These are phyloP conservation scores for Anser cygnoides DNA, from an alignment of 2,113 vertebrate species.

Conservation along the genomic window DNA sequence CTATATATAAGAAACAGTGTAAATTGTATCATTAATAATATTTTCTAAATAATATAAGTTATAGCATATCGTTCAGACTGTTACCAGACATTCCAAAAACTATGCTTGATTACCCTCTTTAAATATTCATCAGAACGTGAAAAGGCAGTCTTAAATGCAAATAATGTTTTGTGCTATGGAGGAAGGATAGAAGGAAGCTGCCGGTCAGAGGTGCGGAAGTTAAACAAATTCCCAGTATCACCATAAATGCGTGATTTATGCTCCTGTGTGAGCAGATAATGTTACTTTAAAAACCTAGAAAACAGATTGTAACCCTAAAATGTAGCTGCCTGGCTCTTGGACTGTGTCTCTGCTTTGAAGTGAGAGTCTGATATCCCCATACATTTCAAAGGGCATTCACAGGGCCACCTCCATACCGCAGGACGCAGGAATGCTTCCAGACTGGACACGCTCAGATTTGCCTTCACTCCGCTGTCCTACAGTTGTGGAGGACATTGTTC, in stretches of 20 bases:
- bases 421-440: not conserved
- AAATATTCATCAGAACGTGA: not conserved
- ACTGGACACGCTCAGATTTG: too few relatives aligned
- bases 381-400: too few relatives aligned
- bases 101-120: not conserved
- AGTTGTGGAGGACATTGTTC: not conserved
- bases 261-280: accelerated
- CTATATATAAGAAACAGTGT: not conserved
- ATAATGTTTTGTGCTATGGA: not conserved
- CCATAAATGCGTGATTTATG: not conserved
- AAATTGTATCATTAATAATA: not conserved
- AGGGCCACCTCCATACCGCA: too few relatives aligned
- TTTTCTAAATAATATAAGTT: not conserved
- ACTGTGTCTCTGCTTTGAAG: not conserved
- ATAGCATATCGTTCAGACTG: not conserved
- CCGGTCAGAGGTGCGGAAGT: not conserved
- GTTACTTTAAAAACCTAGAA: not conserved
- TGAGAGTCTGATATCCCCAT: not conserved
- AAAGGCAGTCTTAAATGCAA: not conserved
- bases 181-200: not conserved
- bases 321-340: not conserved
- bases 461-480: too few relatives aligned
- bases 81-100: not conserved
- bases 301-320: not conserved
- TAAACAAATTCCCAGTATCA: not conserved